Evolutionary conservation across 2,113 vertebrate species (phyloP).

Genomic region (Clupea harengus): DNA sequence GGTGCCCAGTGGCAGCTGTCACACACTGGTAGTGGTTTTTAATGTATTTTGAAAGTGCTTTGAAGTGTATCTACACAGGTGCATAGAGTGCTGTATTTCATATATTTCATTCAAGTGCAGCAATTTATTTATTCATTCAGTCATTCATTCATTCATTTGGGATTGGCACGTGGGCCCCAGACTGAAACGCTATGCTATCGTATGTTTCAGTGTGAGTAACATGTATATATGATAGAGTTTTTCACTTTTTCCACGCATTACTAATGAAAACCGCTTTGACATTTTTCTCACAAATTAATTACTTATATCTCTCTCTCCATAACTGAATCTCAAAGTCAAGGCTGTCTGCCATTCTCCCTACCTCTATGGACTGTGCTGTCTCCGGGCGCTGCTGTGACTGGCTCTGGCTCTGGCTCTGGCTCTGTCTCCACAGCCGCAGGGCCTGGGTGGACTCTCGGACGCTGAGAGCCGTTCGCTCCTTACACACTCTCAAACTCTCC

Average conservation of each 20-base stretch:
- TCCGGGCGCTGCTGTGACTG: background rate
- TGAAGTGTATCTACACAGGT: background rate
- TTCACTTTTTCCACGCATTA: background rate
- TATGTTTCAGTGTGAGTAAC: too few relatives aligned
- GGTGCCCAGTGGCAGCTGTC: too few relatives aligned
- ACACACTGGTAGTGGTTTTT: too few relatives aligned
- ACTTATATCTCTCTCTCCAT: background rate
- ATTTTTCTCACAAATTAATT: background rate
- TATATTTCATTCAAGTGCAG: background rate
- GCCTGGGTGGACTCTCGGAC: slow-evolving; percentile 29
- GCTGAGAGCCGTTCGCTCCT: slow-evolving; percentile 21
- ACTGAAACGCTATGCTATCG: too few relatives aligned
- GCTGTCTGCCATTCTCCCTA: background rate
- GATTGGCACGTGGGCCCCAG: too few relatives aligned
- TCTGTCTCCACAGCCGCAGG: slow-evolving; percentile 48
- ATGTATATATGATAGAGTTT: too few relatives aligned
- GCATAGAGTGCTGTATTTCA: background rate
- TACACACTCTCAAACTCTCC: slow-evolving; percentile 45
- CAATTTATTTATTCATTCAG: too few relatives aligned
- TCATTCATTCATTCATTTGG: too few relatives aligned
- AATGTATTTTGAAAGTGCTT: background rate
- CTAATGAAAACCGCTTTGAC: background rate
- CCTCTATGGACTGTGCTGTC: background rate
- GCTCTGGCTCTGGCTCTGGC: background rate
- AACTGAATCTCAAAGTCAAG: background rate